A percentile compares a stretch with the other conserved stretches of the same genome.
These are phyloP conservation scores for Macaria liturata DNA, from an alignment of 2,888 invertebrate genomes.

Conservation along the genomic window DNA sequence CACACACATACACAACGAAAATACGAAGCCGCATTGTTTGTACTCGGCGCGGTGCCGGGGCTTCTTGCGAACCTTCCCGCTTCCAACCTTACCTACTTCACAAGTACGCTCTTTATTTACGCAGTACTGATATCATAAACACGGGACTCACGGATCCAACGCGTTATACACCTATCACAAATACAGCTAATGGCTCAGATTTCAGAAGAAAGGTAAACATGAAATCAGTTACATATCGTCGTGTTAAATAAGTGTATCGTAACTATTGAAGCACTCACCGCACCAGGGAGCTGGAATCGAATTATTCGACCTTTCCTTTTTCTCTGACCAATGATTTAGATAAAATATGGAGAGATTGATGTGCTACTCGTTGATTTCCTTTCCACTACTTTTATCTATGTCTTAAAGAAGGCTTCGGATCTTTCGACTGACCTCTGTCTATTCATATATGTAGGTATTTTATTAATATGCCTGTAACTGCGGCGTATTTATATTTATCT, in stretches of 20 bases:
- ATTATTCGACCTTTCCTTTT: slow-evolving; percentile 17
- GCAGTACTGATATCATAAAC: neutral
- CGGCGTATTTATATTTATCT: too few species aligned
- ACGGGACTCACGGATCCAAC: too few species aligned
- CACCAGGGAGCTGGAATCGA: slow-evolving; percentile 3
- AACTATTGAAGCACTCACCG: slow-evolving; percentile 9
- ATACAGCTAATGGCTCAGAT: too few species aligned
- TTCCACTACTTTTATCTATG: too few species aligned
- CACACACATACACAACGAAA: slow-evolving; percentile 62
- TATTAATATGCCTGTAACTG: too few species aligned
- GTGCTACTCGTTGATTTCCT: neutral
- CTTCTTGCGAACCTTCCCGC: slow-evolving; percentile 9
- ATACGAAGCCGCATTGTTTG: slow-evolving; percentile 33
- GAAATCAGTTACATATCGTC: too few species aligned
- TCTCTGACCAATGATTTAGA: slow-evolving; percentile 24
- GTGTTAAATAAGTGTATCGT: too few species aligned
- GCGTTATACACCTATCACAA: too few species aligned
- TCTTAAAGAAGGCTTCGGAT: too few species aligned
- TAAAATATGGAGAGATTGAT: slow-evolving; percentile 12
- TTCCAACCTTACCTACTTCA: slow-evolving; percentile 10
- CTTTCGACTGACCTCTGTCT: too few species aligned
- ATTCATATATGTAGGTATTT: too few species aligned
- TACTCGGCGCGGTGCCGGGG: slow-evolving; percentile 26
- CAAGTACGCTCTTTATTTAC: slow-evolving; percentile 2
- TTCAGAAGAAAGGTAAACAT: too few species aligned